Evolutionary conservation across 2,797 vertebrate genomes (phyloP).

Genomic region (Poeciliopsis gracilis): DNA sequence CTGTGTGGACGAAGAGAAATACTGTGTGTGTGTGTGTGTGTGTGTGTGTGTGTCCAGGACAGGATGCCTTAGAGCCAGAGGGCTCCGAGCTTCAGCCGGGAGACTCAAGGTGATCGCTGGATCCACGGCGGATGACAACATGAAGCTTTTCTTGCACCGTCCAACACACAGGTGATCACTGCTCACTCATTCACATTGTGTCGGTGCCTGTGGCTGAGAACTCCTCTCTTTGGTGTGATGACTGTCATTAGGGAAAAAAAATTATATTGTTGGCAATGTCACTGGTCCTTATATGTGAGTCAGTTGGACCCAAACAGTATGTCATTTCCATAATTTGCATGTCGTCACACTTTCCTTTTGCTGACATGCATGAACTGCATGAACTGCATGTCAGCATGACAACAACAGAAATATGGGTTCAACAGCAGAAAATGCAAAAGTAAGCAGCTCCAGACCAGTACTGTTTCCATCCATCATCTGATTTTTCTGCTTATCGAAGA

Average conservation of each 20-base stretch:
- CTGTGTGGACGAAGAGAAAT: not conserved
- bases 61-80: constrained; percentile 27
- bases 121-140: constrained; percentile 22
- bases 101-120: constrained; percentile 3
- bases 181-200: not conserved
- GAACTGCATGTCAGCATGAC: not conserved
- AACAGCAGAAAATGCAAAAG: not conserved
- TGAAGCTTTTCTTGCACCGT: constrained; percentile 44
- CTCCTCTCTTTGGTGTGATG: not conserved
- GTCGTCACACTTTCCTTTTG: not conserved
- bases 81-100: constrained; percentile 10
- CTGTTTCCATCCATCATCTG: not conserved
- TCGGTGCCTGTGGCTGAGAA: not conserved
- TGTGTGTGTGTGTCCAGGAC: constrained; percentile 25
- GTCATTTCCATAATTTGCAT: not conserved
- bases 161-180: constrained; percentile 48
- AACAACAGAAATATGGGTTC: not conserved
- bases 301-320: not conserved
- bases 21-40: not conserved
- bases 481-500: too few species aligned
- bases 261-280: not conserved
- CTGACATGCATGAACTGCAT: not conserved
- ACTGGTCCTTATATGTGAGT: not conserved
- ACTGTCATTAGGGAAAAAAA: not conserved
- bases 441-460: not conserved